Evolutionary conservation across 2,888 invertebrate species (phyloP).

Genomic region (Cephalotes varians): DNA sequence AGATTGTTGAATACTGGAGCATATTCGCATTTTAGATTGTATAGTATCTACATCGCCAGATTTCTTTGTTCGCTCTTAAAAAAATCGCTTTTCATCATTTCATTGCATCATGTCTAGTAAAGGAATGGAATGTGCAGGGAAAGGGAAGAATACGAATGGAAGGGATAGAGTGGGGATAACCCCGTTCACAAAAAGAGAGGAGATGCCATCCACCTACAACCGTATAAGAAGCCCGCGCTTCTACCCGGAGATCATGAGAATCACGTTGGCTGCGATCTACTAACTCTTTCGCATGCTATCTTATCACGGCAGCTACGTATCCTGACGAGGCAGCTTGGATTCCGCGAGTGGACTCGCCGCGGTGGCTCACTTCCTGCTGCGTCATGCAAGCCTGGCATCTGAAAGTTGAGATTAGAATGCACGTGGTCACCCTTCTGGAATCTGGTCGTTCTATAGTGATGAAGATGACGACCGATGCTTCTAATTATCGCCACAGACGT

Average conservation of each 20-base stretch:
- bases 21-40: not conserved
- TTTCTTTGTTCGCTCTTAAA: not conserved
- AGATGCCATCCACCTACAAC: conserved; percentile 82
- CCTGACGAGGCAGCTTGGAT: conserved; percentile 75
- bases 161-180: conserved; percentile 60
- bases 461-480: conserved; percentile 23
- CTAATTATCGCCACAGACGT: not conserved
- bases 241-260: conserved; percentile 78
- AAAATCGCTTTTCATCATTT: not conserved
- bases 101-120: not conserved
- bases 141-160: not conserved
- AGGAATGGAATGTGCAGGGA: not conserved
- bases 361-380: conserved; percentile 32
- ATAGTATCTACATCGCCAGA: not conserved
- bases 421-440: conserved; percentile 83
- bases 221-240: conserved; percentile 85
- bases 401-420: conserved; percentile 84
- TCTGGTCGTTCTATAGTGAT: conserved; percentile 48
- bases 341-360: conserved; percentile 57
- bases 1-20: not conserved
- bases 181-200: conserved; percentile 69
- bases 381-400: conserved; percentile 73
- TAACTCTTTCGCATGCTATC: conserved; percentile 72
- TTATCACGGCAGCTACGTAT: conserved; percentile 81
- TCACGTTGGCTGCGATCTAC: conserved; percentile 45